A percentile compares a stretch with the other conserved stretches of the same genome.
Evolutionary conservation across 2,113 vertebrate species (phyloP).

Genomic region (Struthidea cinerea): DNA sequence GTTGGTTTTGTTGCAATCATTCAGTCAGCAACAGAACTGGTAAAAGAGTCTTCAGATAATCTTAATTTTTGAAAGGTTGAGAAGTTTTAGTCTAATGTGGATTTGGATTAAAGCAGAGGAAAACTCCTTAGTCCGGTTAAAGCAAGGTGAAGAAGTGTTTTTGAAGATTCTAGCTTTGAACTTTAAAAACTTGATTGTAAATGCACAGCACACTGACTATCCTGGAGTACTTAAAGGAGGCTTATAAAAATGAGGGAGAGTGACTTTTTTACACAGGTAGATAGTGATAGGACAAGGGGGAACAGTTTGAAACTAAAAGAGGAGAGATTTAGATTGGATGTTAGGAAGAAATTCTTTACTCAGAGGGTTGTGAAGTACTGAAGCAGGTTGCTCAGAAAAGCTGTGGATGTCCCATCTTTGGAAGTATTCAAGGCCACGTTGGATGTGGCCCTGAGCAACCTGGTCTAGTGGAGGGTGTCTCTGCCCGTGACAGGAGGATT

Average conservation of each 20-base stretch:
- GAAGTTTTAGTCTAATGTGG: not conserved
- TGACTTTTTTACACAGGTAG: not conserved
- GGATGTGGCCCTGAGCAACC: not conserved
- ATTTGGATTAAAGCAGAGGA: not conserved
- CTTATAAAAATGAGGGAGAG: not conserved
- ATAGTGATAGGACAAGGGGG: not conserved
- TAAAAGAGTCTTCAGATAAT: not conserved
- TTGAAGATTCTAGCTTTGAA: not conserved
- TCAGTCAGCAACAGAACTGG: not conserved
- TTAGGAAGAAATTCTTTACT: not conserved
- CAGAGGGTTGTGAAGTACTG: not conserved
- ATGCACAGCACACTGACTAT: not conserved
- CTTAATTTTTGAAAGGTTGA: not conserved
- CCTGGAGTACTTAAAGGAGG: not conserved
- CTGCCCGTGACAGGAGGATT: not conserved
- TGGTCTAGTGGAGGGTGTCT: not conserved
- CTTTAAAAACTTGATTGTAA: not conserved
- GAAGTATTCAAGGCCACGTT: not conserved
- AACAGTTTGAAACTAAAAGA: not conserved
- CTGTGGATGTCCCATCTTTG: not conserved
- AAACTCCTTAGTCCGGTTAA: not conserved
- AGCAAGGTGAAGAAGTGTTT: not conserved
- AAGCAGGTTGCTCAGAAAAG: not conserved
- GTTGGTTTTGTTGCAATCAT: not conserved
- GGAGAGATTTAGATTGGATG: not conserved